Base-by-base conservation (phyloP, 2,113 vertebrate species). In the Micromys minutus region DNA sequence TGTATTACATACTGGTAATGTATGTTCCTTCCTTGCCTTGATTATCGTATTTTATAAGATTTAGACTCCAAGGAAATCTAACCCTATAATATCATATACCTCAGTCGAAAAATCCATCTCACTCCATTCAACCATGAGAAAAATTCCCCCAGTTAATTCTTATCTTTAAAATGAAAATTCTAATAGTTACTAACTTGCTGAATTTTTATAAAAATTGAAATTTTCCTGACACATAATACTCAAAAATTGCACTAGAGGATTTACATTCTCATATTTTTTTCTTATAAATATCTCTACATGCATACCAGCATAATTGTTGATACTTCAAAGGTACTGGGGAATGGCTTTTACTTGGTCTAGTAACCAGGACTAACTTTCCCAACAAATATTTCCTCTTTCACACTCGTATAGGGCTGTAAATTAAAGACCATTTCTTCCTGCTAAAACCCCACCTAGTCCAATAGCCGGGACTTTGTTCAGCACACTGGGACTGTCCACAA, bases 331-430 rank as follows among this genome's bases (percentile, higher is more conserved):
- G 39, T 91, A 59, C 16, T 80, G 39, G 39, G 36, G 75, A 21
- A 15, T 57, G 57, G 7, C 89, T 94, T 96, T 96, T 87, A 69
- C 57, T 96, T 91, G 91, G n/a, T 91, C 9, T 75, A 87, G 45
- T 90, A 89, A 74, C 45, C n/a, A 80, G 50, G 42, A 22, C 19
- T 90, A 77, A 88, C 45, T 89, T 91, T 93, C 75, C 55, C 47
- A 81, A 91, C 34, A 97, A 88, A 71, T 87, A 85, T 71, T 90
- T 96, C 71, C 21, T 84, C 55, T 84, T 91, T 87, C 75, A 24
- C 45, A 86, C 39, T 92, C 87, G 9, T 16, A 45, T 84, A 65
- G 29, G 57, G 5, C 85, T 86, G 31, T 84, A 94, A 97, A 88
- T 75, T 95, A 93, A 77, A 95, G 90, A 59, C 55, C 17, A 7